These are phyloP conservation scores for Sylvilagus floridanus DNA, from an alignment of 2,797 vertebrate genomes.

Conservation along the genomic window DNA sequence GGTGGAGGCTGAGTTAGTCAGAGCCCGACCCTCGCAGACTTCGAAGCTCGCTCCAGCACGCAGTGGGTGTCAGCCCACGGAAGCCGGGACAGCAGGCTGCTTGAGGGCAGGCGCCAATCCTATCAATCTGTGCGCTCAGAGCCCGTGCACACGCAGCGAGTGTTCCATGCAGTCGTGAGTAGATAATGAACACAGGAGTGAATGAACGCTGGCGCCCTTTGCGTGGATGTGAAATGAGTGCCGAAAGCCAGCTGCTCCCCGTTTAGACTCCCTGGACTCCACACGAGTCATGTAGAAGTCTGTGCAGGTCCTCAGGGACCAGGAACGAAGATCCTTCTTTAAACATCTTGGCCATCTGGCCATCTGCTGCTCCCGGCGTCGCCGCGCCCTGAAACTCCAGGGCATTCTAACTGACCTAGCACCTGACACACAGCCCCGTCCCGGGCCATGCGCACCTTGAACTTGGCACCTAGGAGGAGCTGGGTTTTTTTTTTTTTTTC, in stretches of 20 bases:
- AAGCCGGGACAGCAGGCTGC: background rate
- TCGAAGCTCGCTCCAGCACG: background rate
- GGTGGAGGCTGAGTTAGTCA: constrained; percentile 33
- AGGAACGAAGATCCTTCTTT: constrained; percentile 57
- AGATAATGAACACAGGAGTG: background rate
- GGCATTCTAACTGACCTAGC: constrained; percentile 46
- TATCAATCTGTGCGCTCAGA: background rate
- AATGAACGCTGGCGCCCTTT: background rate
- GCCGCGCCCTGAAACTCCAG: background rate
- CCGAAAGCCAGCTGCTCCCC: constrained; percentile 31
- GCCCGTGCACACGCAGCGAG: background rate
- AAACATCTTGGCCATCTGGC: constrained; percentile 38
- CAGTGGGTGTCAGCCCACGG: too few species aligned
- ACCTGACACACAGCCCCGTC: constrained; percentile 42
- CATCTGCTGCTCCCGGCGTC: constrained; percentile 22
- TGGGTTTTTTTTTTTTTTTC: background rate
- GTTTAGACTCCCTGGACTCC: background rate
- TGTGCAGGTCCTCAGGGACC: background rate
- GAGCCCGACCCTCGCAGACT: background rate
- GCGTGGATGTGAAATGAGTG: background rate
- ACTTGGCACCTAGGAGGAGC: background rate
- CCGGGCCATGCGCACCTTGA: background rate
- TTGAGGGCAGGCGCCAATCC: background rate
- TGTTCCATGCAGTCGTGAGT: background rate
- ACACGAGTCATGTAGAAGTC: constrained; percentile 20